phyloP scores from a whole-genome alignment of 2,797 vertebrate species.

The Euthynnus affinis region DNA sequence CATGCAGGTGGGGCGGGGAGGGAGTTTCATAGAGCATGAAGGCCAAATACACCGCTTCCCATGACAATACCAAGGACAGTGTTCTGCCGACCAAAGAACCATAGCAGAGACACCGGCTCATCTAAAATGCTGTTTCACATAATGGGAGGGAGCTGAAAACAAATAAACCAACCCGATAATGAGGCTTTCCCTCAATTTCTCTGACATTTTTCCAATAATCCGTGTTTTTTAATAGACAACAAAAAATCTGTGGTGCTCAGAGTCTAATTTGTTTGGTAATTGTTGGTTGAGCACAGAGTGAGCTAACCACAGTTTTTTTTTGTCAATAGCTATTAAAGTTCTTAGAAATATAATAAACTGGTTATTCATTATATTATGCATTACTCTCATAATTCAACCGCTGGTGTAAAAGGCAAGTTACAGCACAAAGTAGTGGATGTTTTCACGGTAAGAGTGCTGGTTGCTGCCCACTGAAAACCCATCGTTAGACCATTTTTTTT shows the following conservation, averaged over 20 bases:
- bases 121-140: constrained; percentile 56
- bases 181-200: constrained; percentile 74
- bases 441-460: background rate
- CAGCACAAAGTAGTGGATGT: background rate
- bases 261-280: constrained; percentile 74
- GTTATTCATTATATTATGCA: constrained; percentile 60
- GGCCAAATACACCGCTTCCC: constrained; percentile 62
- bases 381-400: constrained; percentile 47
- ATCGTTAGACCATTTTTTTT: background rate
- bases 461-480: too few relatives aligned
- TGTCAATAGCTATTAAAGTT: constrained; percentile 79
- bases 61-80: constrained; percentile 68
- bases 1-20: constrained; percentile 38
- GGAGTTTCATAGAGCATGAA: constrained; percentile 64
- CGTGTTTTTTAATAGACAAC: constrained; percentile 68
- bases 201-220: constrained; percentile 71
- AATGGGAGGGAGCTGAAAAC: constrained; percentile 62
- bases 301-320: constrained; percentile 55
- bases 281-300: constrained; percentile 52
- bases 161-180: constrained; percentile 74
- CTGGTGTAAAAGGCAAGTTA: constrained; percentile 14
- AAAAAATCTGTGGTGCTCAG: constrained; percentile 59
- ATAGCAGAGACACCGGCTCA: constrained; percentile 54
- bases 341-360: constrained; percentile 61
- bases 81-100: constrained; percentile 13